Base-by-base conservation (phyloP, 1,140 invertebrate species). In the Druon quercuslanigerum region DNA sequence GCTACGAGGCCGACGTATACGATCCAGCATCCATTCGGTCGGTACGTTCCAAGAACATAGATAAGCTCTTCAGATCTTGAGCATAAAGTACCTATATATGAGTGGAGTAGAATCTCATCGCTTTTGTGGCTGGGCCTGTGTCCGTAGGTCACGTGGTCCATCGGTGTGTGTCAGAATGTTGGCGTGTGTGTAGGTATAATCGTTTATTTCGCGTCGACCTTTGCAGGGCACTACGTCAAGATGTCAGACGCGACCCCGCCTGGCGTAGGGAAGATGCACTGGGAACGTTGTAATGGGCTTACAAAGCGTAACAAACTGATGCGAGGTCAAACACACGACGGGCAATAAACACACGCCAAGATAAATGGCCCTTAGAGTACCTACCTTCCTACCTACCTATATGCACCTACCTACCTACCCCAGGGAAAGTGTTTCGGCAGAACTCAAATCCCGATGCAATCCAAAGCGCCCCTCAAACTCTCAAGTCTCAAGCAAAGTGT, bases 221-320 rank as follows among this genome's bases (percentile, higher is more conserved):
- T 90, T 90, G 88, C 88, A 81, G 88, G 86, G 88, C 89, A 91
- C 88, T 90, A 91, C 90, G 89, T 91, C 90, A 91, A 91, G 87
- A 90, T 90, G 90, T 91, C 90, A 90, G 90, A 87, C 85, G 83
- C 86, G 86, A 91, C 87, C 88, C 88, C 88, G 87, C 88, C 89
- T 88, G 87, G 87, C 86, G 84, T 85, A 85, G 78, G 82, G 80
- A 83, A 88, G 85, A 90, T 90, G 84, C 87, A 90, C 89, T 89
- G 89, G 87, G 87, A 89, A 90, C 86, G 85, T 81, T 89, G 87
- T 91, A 91, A 91, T 91, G 88, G 90, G 88, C 88, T 91, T 89
- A 91, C 90, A 91, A 91, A 91, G 90, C 90, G 88, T 91, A 91
- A 91, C 90, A 91, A 91, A 91, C 89, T 89, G 88, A 90, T 89